Percentiles rank a stretch among this genome's conserved stretches.
Evolutionary conservation across 2,113 vertebrate species (phyloP).

Genomic region (Pachypanchax playfairii): DNA sequence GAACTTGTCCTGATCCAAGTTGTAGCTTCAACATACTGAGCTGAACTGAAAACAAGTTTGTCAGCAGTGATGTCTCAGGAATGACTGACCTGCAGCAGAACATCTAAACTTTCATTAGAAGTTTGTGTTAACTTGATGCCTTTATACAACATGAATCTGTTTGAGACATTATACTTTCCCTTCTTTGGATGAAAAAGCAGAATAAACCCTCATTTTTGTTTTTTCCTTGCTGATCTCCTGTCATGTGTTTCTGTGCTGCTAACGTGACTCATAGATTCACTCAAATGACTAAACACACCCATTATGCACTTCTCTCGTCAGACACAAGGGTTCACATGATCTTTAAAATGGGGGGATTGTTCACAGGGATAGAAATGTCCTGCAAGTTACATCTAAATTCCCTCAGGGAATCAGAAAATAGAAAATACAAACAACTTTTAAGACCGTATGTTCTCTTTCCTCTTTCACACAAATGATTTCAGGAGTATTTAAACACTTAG

Average conservation of each 20-base stretch:
- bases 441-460: not conserved
- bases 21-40: conserved; percentile 7
- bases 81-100: conserved; percentile 31
- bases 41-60: conserved; percentile 29
- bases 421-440: not conserved
- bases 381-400: conserved; percentile 26
- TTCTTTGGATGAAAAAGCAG: conserved; percentile 12
- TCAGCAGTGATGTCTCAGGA: conserved; percentile 36
- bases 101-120: no score
- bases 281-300: conserved; percentile 68
- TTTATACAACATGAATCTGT: conserved; percentile 1
- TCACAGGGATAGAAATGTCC: conserved; percentile 14
- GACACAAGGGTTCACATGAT: conserved; percentile 52
- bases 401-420: not conserved
- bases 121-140: no score
- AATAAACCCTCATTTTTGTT: not conserved
- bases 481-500: no score
- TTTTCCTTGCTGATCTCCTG: conserved; percentile 17
- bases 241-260: conserved; percentile 65
- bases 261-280: conserved; percentile 60
- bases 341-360: conserved; percentile 56
- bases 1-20: not conserved
- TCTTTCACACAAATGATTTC: not conserved
- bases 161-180: not conserved
- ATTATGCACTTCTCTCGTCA: conserved; percentile 25